Evolutionary conservation across 2,113 vertebrate species (phyloP).

Genomic region (Podilymbus podiceps): DNA sequence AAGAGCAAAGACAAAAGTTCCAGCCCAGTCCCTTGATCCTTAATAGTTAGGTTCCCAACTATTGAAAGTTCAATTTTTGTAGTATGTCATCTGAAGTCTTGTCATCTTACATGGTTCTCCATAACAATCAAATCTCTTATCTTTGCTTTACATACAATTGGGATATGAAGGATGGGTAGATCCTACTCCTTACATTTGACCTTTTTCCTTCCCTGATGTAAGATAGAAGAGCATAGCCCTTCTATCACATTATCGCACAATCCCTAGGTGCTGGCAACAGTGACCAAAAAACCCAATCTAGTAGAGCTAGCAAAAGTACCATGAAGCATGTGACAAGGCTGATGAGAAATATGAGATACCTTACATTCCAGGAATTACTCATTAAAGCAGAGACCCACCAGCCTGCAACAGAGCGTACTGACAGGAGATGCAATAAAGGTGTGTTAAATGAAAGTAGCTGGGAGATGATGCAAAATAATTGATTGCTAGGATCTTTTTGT

Average conservation of each 20-base stretch:
- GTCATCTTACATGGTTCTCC: not conserved
- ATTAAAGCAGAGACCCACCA: not conserved
- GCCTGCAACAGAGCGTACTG: not conserved
- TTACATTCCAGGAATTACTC: not conserved
- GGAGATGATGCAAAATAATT: not conserved
- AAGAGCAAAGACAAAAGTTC: not conserved
- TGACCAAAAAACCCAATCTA: not conserved
- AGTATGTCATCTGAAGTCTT: not conserved
- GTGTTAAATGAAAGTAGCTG: not conserved
- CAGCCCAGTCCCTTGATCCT: not conserved
- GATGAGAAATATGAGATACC: not conserved
- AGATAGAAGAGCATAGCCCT: not conserved
- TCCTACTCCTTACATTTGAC: not conserved
- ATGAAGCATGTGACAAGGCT: not conserved
- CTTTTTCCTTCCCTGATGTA: not conserved
- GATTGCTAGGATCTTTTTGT: not conserved
- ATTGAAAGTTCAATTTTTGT: not conserved
- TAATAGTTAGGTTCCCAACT: not conserved
- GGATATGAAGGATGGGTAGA: not conserved
- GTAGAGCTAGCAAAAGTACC: not conserved
- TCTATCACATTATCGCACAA: accelerated
- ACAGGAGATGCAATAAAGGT: not conserved
- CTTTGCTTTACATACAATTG: not conserved
- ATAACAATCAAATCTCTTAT: not conserved
- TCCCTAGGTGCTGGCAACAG: not conserved